Base-by-base conservation (phyloP, 2,797 vertebrate species). In the Acanthopagrus latus region DNA sequence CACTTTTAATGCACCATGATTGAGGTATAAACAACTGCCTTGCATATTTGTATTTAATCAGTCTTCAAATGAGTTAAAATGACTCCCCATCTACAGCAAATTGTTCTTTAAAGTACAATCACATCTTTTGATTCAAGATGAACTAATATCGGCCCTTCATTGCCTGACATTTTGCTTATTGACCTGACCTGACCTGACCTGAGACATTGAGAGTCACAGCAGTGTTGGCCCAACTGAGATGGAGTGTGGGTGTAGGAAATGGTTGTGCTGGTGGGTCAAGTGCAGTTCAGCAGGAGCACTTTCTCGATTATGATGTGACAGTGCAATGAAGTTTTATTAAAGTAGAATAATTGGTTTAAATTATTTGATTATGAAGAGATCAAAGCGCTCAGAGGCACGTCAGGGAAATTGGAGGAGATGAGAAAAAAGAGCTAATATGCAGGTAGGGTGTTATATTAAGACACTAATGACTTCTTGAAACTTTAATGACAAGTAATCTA, bases 401-500 rank as follows among this genome's bases (percentile, higher is more conserved):
- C 46, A 44, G 9, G 52, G 52, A 67, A 47, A 75, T 65, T 64
- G 21, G 47, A 75, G 38, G 29, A 43, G 46, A 81, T 48, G 50
- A 43, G 38, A 27, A 46, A 33, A 74, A 66, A 64, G n/a, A 63
- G 65, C 65, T 6, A 81, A 78, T 70, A 52, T 64, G 20, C 58
- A 68, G 14, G 60, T 52, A 27, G 43, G 57, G 47, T 80, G 48
- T 83, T 66, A 74, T 78, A 73, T 84, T 50, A 74, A 75, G 62
- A 64, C 65, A 67, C 72, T 81, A 79, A 87, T 82, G 76, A 78
- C 80, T 79, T 85, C 38, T 63, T 89, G 70, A 56, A 87, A 74
- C 79, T 86, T 84, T 88, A 87, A 87, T 86, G 64, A 62, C 29
- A 50, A 64, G 64, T 79, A 57, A 73, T 82, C 50, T 51, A 48